Evolutionary conservation across 1,140 invertebrate genomes (phyloP).

Genomic region (Pentalonia nigronervosa): DNA sequence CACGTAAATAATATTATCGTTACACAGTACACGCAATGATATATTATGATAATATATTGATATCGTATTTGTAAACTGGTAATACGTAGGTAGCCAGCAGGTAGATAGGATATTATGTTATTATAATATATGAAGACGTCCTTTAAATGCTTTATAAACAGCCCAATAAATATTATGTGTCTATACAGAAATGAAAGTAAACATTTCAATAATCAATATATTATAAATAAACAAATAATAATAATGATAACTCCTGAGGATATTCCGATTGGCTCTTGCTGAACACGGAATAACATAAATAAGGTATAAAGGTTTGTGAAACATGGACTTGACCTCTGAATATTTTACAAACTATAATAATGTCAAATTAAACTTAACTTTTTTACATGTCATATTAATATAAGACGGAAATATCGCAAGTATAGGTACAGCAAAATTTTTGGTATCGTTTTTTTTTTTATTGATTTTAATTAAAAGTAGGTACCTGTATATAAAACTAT

Average conservation of each 20-base stretch:
- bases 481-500: too few species aligned
- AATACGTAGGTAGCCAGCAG: background rate
- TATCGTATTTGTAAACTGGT: background rate
- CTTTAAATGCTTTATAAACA: background rate
- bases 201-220: constrained; percentile 28
- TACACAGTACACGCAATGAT: background rate
- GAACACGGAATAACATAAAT: background rate
- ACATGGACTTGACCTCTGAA: background rate
- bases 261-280: background rate
- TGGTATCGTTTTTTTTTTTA: background rate
- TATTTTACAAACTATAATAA: background rate
- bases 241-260: background rate
- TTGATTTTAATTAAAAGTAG: background rate
- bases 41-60: background rate
- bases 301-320: background rate
- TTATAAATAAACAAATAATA: background rate
- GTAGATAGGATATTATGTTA: background rate
- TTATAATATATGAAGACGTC: background rate
- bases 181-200: background rate
- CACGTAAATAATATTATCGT: background rate
- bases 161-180: background rate
- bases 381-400: background rate
- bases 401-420: background rate
- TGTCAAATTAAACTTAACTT: background rate
- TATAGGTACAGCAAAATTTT: background rate